A percentile compares a stretch with the other conserved stretches of the same genome.
Conservation (phyloP, 2,888 invertebrate species). For the Melanotus villosus region DNA sequence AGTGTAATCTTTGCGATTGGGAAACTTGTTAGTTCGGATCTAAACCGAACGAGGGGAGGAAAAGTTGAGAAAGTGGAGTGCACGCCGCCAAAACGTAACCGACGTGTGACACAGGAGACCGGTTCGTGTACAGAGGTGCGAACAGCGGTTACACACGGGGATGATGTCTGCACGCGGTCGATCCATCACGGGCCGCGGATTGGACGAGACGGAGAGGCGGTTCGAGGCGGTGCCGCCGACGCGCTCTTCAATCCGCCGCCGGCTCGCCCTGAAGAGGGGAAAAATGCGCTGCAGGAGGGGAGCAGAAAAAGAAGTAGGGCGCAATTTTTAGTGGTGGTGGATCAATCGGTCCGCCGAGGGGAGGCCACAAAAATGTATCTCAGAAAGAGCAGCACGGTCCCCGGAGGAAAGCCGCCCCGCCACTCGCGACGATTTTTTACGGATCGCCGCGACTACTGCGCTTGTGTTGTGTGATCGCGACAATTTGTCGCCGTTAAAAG, state of each 20-base stretch:
- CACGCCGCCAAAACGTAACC: slow-evolving; percentile 37
- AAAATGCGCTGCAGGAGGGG: slow-evolving; percentile 66
- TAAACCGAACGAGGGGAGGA: slow-evolving; percentile 32
- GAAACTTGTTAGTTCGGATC: slow-evolving; percentile 37
- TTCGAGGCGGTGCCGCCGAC: slow-evolving; percentile 67
- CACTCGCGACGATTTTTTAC: slow-evolving; percentile 64
- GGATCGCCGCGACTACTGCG: slow-evolving; percentile 66
- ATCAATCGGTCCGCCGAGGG: slow-evolving; percentile 67
- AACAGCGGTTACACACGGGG: slow-evolving; percentile 62
- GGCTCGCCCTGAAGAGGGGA: slow-evolving; percentile 71
- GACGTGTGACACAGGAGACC: slow-evolving; percentile 47
- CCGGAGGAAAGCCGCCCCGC: slow-evolving; percentile 63
- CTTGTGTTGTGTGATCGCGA: slow-evolving; percentile 68
- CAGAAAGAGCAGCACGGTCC: slow-evolving; percentile 66
- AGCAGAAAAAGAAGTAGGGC: slow-evolving; percentile 68
- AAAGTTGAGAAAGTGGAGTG: slow-evolving; percentile 32
- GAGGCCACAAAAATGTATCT: slow-evolving; percentile 67
- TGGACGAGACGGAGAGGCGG: slow-evolving; percentile 68
- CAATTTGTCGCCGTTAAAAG: slow-evolving; percentile 70
- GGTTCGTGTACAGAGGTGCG: slow-evolving; percentile 63
- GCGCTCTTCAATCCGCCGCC: slow-evolving; percentile 66
- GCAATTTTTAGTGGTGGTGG: slow-evolving; percentile 70
- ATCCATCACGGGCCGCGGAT: slow-evolving; percentile 67
- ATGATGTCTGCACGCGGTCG: slow-evolving; percentile 65
- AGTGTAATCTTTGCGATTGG: slow-evolving; percentile 37